Conservation (phyloP, 2,113 vertebrate genomes). For the Australoheros scitulus region DNA sequence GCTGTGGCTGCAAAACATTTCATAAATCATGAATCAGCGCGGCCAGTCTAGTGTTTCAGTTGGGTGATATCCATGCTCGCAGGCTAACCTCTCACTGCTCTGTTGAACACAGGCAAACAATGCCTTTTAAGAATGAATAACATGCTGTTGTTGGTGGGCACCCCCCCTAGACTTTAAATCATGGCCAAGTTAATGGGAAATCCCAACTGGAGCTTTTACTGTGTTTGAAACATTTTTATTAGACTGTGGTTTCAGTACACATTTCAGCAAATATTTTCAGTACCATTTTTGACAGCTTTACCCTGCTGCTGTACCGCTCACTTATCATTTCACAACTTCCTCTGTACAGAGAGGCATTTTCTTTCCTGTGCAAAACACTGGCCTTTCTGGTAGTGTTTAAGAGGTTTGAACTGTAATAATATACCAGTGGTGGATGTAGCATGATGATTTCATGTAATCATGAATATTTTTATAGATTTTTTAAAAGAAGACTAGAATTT, state of each 20-base stretch:
- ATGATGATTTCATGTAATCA: neutral
- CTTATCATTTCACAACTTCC: conserved; percentile 25
- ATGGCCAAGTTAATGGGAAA: conserved; percentile 52
- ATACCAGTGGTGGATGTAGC: neutral
- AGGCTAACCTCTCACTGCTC: conserved; percentile 65
- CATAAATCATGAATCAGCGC: conserved; percentile 57
- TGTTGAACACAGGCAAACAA: conserved; percentile 69
- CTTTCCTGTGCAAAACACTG: conserved; percentile 12
- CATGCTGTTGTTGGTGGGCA: conserved; percentile 48
- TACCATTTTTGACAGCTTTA: conserved; percentile 34
- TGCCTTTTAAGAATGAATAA: conserved; percentile 67
- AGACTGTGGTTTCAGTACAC: conserved; percentile 51
- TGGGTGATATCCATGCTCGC: conserved; percentile 62
- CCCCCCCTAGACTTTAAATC: conserved; percentile 52
- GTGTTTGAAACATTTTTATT: conserved; percentile 53
- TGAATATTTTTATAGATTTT: neutral
- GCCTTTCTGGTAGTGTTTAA: neutral
- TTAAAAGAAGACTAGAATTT: neutral
- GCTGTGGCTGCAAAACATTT: conserved; percentile 15
- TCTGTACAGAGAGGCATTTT: conserved; percentile 9
- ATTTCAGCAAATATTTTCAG: conserved; percentile 33
- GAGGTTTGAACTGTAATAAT: neutral
- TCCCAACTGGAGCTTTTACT: conserved; percentile 51
- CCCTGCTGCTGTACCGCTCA: conserved; percentile 4
- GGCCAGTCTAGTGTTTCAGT: conserved; percentile 63